Percentiles rank a stretch among this genome's conserved stretches.
These are phyloP conservation scores for Elmis aenea DNA, from an alignment of 2,888 invertebrate genomes.

Conservation along the genomic window DNA sequence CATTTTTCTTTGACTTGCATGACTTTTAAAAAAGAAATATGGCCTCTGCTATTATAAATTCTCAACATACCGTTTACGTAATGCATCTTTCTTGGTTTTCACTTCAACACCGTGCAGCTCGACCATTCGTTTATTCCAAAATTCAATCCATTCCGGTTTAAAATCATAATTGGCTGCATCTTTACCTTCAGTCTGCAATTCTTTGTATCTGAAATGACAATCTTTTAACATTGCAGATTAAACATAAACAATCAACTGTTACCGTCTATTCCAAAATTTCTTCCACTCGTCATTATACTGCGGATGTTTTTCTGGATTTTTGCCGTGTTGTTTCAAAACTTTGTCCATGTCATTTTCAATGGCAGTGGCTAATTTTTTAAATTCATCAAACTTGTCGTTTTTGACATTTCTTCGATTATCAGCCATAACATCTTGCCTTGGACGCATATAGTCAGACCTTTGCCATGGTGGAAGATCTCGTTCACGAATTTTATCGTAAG, in stretches of 20 bases:
- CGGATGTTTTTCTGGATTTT: slow-evolving; percentile 84
- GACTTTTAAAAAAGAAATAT: too few relatives aligned
- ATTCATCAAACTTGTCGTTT: slow-evolving; percentile 52
- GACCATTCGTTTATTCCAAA: slow-evolving; percentile 78
- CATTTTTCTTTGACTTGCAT: too few relatives aligned
- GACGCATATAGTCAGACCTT: slow-evolving; percentile 29
- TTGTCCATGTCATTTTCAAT: slow-evolving; percentile 59
- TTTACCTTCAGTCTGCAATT: slow-evolving; percentile 67
- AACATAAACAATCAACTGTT: slow-evolving; percentile 2
- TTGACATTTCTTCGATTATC: slow-evolving; percentile 34
- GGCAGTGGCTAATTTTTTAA: slow-evolving; percentile 46
- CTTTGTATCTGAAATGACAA: slow-evolving; percentile 55
- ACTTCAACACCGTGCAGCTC: slow-evolving; percentile 70
- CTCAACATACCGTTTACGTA: slow-evolving; percentile 61
- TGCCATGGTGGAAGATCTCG: slow-evolving; percentile 26
- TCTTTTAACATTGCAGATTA: too few relatives aligned
- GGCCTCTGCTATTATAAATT: too few relatives aligned
- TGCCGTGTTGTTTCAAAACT: slow-evolving; percentile 68
- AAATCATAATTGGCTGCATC: slow-evolving; percentile 79
- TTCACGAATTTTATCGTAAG: neutral
- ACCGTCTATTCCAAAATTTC: slow-evolving; percentile 77
- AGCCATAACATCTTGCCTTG: slow-evolving; percentile 20
- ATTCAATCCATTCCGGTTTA: slow-evolving; percentile 84
- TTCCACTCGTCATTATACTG: slow-evolving; percentile 88
- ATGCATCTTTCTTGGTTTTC: slow-evolving; percentile 60